Evolutionary conservation across 2,888 invertebrate genomes (phyloP), one percentile per base, ranked within the genome.

Genomic region (Melipona beecheii): DNA sequence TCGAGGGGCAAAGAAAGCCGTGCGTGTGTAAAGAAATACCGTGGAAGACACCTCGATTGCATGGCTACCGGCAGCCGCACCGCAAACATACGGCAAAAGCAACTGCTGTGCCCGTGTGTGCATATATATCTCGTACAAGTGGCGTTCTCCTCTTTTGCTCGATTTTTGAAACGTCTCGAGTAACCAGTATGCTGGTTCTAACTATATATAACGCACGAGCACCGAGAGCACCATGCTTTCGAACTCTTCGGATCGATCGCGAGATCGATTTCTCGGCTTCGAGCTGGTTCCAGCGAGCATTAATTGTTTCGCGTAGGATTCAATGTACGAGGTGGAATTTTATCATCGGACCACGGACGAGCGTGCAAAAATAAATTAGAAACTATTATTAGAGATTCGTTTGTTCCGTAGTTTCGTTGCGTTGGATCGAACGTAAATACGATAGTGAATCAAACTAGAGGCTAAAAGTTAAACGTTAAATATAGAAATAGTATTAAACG

Each of bases 21-120:
- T 90, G 90, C 88, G 91, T 93, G 93, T 92, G 93, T 87, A 93
- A 94, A 94, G 93, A 93, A 93, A 93, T 91, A 91, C 92, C 90
- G 88, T 91, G 89, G 91, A 92, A 93, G 93, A 94, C 93, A 94
- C 93, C 93, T 93, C 91, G 90, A 91, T 91, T 89, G 91, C 88
- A 88, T 89, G 90, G 93, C 93, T 93, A 94, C 93, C 92, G 93
- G 91, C 86, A 92, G 92, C 91, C 93, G 93, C 93, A 93, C 83
- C 86, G 91, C 91, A 93, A 94, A 94, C 91, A 93, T 77, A 81
- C 75, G 80, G 83, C 87, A 71, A 72, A 83, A 80, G 71, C 75
- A 80, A 64, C 27, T 27, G 73, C 81, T 64, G 78, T 85, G 79
- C 81, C 76, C 84, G 81, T 79, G 84, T 56, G 78, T 84, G 80